phyloP scores from a whole-genome alignment of 2,797 vertebrate genomes.

The Parauchenoglanis ngamensis region DNA sequence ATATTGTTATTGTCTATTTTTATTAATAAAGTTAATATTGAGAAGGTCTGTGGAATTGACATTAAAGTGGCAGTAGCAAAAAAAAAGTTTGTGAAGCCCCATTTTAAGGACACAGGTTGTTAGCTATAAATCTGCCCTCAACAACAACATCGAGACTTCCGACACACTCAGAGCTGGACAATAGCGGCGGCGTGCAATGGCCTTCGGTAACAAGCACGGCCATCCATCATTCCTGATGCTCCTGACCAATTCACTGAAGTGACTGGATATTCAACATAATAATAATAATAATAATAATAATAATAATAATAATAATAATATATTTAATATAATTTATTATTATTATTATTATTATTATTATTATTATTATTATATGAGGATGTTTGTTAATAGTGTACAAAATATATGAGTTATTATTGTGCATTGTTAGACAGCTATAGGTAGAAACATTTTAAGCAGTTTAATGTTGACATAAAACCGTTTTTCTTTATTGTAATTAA shows the following conservation, averaged over 20 bases:
- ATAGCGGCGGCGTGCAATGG: conserved; percentile 49
- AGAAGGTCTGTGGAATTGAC: conserved; percentile 46
- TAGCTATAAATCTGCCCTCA: conserved; percentile 70
- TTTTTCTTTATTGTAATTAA: background rate
- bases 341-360: background rate
- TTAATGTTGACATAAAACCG: background rate
- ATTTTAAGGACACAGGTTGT: conserved; percentile 66
- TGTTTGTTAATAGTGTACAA: background rate
- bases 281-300: background rate
- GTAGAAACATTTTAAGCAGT: background rate
- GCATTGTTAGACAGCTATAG: background rate
- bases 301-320: background rate
- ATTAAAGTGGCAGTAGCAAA: conserved; percentile 39
- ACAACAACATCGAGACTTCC: conserved; percentile 54
- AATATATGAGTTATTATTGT: background rate
- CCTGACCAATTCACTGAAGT: background rate
- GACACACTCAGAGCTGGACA: conserved; percentile 54
- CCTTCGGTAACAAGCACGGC: conserved; percentile 31
- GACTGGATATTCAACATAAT: background rate
- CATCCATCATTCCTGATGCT: conserved; percentile 45
- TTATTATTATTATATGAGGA: background rate
- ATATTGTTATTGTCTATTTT: too few relatives aligned
- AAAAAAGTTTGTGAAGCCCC: conserved; percentile 47
- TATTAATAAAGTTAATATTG: background rate
- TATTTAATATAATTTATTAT: background rate